Base-by-base conservation (phyloP, 2,113 vertebrate genomes). In the Willisornis vidua region DNA sequence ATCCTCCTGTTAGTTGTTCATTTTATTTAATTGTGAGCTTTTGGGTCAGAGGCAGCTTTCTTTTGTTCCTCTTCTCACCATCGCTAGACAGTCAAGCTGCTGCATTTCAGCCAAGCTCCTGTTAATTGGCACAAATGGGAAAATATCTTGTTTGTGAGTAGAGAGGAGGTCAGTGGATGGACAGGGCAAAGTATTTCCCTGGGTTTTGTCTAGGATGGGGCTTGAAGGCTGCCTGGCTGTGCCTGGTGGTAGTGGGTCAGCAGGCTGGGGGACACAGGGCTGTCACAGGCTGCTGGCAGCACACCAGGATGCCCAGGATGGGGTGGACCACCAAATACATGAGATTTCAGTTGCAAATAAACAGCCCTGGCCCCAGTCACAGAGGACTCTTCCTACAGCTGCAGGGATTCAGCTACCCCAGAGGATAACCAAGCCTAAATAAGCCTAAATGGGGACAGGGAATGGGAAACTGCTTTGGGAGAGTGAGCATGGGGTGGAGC, bases 151-250 rank as follows among this genome's bases (percentile, higher is more conserved):
- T 46, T 39, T 71, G 37, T 9, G 52, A 54, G 57, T 28, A 10
- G 51, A 24, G 71, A 82, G 66, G 46, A 67, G 39, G 31, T 6
- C 13, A 19, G 7, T 35, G 58, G 39, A 33, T 33, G 67, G 41
- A 16, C 35, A 58, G 80, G 55, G 13, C 11, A 28, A 41, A 77
- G 25, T 12, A 12, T 59, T 77, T 68, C 58, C 49, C 29, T 48
- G 55, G 35, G 3, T 57, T 9, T 28, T 22, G 7, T n/a, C 17
- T 25, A 28, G 48, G 54, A 54, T 18, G 48, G 28, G 57, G 26
- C 29, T 74, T 0, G 0, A 37, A 39, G 70, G 51, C 55, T 85
- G 74, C 46, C 18, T 2, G 1, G 16, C 20, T 10, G 0, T 10
- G 23, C 58, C 68, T 19, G 6, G 43, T 9, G 24, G 43, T 39